Conservation (phyloP, 2,888 invertebrate genomes). For the Pinctada fucata region DNA sequence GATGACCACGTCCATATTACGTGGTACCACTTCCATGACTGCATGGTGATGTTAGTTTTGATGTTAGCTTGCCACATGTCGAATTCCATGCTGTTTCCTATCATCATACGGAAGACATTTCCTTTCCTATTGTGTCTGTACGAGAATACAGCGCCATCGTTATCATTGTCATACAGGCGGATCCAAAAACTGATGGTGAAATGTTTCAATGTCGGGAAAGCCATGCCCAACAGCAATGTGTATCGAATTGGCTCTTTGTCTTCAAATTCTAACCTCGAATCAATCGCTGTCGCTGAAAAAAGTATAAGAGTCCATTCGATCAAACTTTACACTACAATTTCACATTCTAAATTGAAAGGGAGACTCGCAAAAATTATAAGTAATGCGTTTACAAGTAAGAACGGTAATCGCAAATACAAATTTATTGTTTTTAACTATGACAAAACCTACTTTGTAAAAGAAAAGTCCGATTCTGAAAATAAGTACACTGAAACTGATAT, state of each 20-base stretch:
- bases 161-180: conserved; percentile 53
- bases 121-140: conserved; percentile 60
- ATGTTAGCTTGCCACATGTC: conserved; percentile 57
- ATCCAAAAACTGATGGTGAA: conserved; percentile 75
- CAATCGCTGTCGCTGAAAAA: conserved; percentile 69
- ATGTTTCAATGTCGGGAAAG: conserved; percentile 68
- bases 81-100: conserved; percentile 39
- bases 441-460: too few species aligned
- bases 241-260: conserved; percentile 62
- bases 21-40: conserved; percentile 67
- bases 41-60: conserved; percentile 56
- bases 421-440: too few species aligned
- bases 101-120: conserved; percentile 24
- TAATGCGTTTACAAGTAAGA: too few species aligned
- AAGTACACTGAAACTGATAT: too few species aligned
- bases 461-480: too few species aligned
- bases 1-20: conserved; percentile 72
- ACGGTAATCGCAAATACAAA: too few species aligned
- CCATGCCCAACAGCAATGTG: conserved; percentile 69
- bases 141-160: conserved; percentile 58
- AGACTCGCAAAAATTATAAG: too few species aligned
- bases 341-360: too few species aligned
- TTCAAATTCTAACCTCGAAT: conserved; percentile 71
- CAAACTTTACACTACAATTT: too few species aligned
- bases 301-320: background rate